Evolutionary conservation across 2,113 vertebrate species (phyloP), one percentile per base, ranked within the genome.

Genomic region (Cavia aperea): DNA sequence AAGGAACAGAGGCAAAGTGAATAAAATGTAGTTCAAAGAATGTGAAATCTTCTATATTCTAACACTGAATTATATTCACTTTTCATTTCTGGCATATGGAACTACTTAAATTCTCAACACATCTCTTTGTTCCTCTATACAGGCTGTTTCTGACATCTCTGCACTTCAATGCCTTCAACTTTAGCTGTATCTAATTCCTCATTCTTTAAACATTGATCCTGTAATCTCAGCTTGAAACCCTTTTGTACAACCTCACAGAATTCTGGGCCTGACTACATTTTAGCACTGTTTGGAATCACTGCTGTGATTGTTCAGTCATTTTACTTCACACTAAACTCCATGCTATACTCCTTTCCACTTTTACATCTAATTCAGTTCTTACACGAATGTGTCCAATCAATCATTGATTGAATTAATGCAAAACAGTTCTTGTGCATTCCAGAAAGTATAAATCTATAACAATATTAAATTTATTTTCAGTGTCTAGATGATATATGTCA

Each of bases 41-140:
- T 1, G 7, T 23, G 39, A 6, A 19, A 31, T 7, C 24, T 13
- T 90, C 90, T 56, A 87, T 77, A 65, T 70, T 85, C 21, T 66
- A 23, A 16, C 39, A 6, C 16, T 63, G 39, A 21, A 56, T 90
- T 68, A 39, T 39, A 68, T 73, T 56, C 19, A 19, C 29, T 68
- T 39, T 78, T 72, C 8, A 83, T 4, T 88, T 93, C 33, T 54
- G 33, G 11, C 39, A 18, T 39, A 31, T 4, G 60, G 21, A 93
- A 62, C 13, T 36, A 70, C 15, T 93, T 89, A 91, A 93, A 94
- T 92, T 96, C 46, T 83, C n/a, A n/a, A 70, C n/a, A 88, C 26
- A 87, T 0, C 1, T 65, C 4, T 70, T 49, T 39, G 36, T 49
- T 58, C 63, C 51, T 90, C 79, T 73, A 65, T 13, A 7, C 6